Conservation (phyloP, 1,140 invertebrate genomes). For the Melitaea cinxia region DNA sequence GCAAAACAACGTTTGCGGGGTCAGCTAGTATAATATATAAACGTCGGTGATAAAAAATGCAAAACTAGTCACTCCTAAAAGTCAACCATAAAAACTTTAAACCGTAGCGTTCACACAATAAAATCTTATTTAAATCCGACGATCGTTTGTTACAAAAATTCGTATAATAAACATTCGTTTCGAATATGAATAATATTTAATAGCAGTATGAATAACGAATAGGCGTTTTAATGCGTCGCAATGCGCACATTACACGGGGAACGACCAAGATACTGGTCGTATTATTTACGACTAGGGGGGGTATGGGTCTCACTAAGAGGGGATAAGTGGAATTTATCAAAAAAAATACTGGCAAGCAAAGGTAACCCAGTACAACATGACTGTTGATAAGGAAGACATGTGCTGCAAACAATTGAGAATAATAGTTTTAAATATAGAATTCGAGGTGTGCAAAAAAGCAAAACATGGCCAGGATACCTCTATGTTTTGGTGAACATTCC, state of each 20-base stretch:
- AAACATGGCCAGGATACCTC: too few relatives aligned
- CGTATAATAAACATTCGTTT: constrained; percentile 34
- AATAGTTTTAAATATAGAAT: too few relatives aligned
- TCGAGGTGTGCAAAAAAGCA: too few relatives aligned
- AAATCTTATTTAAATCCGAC: constrained; percentile 19
- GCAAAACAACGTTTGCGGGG: too few relatives aligned
- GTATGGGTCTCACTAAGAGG: neutral
- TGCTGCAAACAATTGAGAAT: too few relatives aligned
- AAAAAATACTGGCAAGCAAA: too few relatives aligned
- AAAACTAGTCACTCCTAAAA: neutral
- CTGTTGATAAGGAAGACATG: too few relatives aligned
- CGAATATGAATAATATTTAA: constrained; percentile 48
- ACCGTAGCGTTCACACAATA: neutral
- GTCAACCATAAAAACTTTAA: neutral
- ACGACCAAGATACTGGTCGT: constrained; percentile 43
- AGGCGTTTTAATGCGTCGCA: constrained; percentile 53
- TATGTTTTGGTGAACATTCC: too few relatives aligned
- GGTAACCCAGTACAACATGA: too few relatives aligned
- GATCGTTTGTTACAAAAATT: constrained; percentile 31
- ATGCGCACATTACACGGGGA: constrained; percentile 45
- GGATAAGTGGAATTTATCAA: neutral
- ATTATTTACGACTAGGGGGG: constrained; percentile 43
- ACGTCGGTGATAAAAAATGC: too few relatives aligned
- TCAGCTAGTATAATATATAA: too few relatives aligned
- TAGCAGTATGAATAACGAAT: constrained; percentile 54